These are phyloP conservation scores for Zaprionus taronus DNA, from an alignment of 1,140 invertebrate genomes.

Conservation along the genomic window DNA sequence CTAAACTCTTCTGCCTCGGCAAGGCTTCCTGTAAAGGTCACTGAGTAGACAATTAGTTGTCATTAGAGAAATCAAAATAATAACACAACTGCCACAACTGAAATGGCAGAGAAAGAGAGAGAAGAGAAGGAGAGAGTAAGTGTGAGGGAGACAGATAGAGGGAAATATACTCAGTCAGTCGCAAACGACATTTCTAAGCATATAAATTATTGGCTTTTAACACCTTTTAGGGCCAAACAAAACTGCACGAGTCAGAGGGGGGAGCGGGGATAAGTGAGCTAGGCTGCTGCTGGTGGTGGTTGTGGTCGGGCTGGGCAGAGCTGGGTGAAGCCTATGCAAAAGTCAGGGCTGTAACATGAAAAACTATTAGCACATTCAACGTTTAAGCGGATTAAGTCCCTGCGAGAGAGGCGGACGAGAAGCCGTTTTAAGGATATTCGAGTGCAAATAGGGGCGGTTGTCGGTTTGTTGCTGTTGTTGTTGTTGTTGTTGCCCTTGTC, in stretches of 20 bases:
- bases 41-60: constrained; percentile 1
- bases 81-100: constrained; percentile 51
- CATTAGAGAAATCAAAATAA: constrained; percentile 41
- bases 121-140: constrained; percentile 6
- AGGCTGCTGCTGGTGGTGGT: constrained; percentile 39
- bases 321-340: constrained; percentile 26
- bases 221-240: constrained; percentile 53
- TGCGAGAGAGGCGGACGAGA: constrained; percentile 29
- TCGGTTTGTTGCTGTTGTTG: too few species aligned
- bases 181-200: constrained; percentile 70
- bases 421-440: constrained; percentile 54
- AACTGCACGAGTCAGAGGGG: not conserved
- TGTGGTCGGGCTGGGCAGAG: not conserved
- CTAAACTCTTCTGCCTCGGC: not conserved
- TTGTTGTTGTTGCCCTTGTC: constrained; percentile 19
- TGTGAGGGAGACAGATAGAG: constrained; percentile 14
- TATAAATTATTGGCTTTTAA: constrained; percentile 81
- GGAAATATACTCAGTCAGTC: constrained; percentile 8
- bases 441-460: constrained; percentile 47
- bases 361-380: constrained; percentile 82
- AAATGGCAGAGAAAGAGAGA: constrained; percentile 10
- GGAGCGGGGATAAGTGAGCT: not conserved
- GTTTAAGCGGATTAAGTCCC: constrained; percentile 78
- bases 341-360: constrained; percentile 77
- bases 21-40: constrained; percentile 21